Evolutionary conservation across 2,113 vertebrate species (phyloP).

Genomic region (Shinisaurus crocodilurus): DNA sequence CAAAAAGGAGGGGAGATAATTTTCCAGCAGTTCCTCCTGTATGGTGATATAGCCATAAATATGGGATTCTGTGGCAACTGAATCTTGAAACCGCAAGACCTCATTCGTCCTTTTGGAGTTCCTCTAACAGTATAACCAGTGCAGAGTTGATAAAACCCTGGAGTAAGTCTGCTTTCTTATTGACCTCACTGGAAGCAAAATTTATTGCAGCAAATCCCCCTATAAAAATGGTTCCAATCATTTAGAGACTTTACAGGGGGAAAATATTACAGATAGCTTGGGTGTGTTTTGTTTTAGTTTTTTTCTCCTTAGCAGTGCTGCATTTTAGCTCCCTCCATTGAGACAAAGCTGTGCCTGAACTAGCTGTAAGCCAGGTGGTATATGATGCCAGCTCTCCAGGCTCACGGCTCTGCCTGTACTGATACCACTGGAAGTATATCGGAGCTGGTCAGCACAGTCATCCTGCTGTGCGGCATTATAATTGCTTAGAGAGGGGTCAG

Average conservation of each 20-base stretch:
- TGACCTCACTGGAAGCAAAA: slow-evolving; percentile 10
- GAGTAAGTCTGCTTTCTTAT: neutral
- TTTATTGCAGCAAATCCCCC: slow-evolving; percentile 7
- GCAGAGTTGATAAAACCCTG: slow-evolving; percentile 24
- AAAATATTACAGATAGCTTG: neutral
- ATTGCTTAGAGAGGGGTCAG: neutral
- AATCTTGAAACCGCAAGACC: slow-evolving; percentile 4
- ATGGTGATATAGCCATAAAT: neutral
- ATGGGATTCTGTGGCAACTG: neutral
- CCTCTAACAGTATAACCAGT: neutral
- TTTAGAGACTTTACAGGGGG: neutral
- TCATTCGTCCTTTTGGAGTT: slow-evolving; percentile 12
- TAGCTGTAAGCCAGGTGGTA: neutral
- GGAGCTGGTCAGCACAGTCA: neutral
- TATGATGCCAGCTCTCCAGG: neutral
- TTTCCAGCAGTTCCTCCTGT: neutral
- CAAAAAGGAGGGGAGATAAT: too few species aligned
- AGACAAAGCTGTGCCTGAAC: neutral
- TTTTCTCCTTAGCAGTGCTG: neutral
- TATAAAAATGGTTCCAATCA: neutral
- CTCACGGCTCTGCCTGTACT: too few species aligned
- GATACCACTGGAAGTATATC: too few species aligned
- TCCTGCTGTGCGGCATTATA: neutral
- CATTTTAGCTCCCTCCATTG: too few species aligned
- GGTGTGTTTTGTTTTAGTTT: neutral